Percentiles rank a stretch among this genome's conserved stretches.
Evolutionary conservation across 2,888 invertebrate species (phyloP).

Genomic region (Acronicta aceris): DNA sequence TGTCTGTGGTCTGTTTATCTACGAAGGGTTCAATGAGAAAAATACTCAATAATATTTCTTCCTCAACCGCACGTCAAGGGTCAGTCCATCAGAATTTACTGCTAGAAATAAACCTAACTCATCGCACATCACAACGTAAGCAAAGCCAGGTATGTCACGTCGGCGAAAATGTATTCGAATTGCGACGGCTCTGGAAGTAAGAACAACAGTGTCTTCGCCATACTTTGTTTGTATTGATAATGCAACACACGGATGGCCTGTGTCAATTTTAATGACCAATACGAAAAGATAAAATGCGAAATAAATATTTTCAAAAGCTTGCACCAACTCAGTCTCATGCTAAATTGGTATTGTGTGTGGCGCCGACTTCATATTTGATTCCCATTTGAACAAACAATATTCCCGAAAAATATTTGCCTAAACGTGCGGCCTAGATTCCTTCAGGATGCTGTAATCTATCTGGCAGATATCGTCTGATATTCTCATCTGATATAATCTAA

Average conservation of each 20-base stretch:
- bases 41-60: too few species aligned
- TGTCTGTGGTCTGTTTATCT: too few species aligned
- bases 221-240: background rate
- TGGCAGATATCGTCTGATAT: conserved; percentile 17
- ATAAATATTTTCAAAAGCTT: background rate
- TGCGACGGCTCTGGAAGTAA: too few species aligned
- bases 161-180: too few species aligned
- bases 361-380: conserved; percentile 11
- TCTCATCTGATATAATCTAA: conserved; percentile 39
- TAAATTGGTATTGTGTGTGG: background rate
- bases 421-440: conserved; percentile 48
- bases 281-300: background rate
- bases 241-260: background rate
- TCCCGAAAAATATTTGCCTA: conserved; percentile 25
- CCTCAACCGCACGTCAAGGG: too few species aligned
- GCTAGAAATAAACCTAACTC: too few species aligned
- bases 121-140: too few species aligned
- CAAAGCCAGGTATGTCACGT: too few species aligned
- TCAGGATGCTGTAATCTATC: conserved; percentile 40
- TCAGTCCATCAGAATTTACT: too few species aligned
- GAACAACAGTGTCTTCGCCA: background rate
- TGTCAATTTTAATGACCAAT: background rate
- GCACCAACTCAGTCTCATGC: too few species aligned
- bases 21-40: too few species aligned
- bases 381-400: conserved; percentile 8